Percentiles rank a stretch among this genome's conserved stretches.
Evolutionary conservation across 2,888 invertebrate species (phyloP).

Genomic region (Idaea aversata): DNA sequence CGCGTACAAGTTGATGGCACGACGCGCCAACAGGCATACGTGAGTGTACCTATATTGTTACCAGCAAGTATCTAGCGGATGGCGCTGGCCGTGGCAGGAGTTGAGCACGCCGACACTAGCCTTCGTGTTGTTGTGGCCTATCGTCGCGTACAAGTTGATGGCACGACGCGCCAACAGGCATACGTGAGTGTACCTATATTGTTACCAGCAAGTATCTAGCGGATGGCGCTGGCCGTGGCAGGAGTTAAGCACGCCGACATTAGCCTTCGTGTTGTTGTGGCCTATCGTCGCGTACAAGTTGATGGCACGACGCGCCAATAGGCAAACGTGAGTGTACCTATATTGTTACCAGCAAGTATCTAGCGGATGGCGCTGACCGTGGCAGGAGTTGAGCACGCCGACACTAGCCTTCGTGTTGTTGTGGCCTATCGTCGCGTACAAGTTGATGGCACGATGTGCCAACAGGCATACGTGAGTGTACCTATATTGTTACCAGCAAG

Average conservation of each 20-base stretch:
- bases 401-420: too few relatives aligned
- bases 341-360: too few relatives aligned
- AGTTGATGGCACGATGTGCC: too few relatives aligned
- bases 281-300: constrained; percentile 81
- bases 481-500: too few relatives aligned
- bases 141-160: constrained; percentile 74
- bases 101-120: constrained; percentile 77
- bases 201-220: constrained; percentile 49
- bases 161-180: constrained; percentile 21
- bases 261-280: constrained; percentile 83
- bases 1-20: too few relatives aligned
- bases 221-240: constrained; percentile 83
- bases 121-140: constrained; percentile 84
- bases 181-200: background rate
- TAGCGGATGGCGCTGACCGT: too few relatives aligned
- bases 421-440: too few relatives aligned
- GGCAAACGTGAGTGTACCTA: too few relatives aligned
- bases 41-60: background rate
- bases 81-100: constrained; percentile 83
- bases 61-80: constrained; percentile 58
- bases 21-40: too few relatives aligned
- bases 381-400: too few relatives aligned
- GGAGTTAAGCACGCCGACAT: constrained; percentile 76
- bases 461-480: too few relatives aligned
- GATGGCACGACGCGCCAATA: constrained; percentile 30